Evolutionary conservation across 2,113 vertebrate genomes (phyloP).

Genomic region (Camelus bactrianus): DNA sequence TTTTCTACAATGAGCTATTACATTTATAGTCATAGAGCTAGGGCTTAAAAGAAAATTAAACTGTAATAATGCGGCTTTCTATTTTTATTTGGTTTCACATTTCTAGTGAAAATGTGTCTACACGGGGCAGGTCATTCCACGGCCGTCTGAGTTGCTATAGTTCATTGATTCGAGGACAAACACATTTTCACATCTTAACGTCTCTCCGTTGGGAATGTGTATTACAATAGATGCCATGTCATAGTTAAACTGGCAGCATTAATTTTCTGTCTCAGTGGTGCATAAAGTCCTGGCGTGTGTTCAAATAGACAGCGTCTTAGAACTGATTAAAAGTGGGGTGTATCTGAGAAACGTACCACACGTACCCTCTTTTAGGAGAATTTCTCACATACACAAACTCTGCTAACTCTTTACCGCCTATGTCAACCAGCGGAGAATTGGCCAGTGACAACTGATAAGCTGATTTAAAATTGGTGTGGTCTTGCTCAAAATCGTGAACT

Average conservation of each 20-base stretch:
- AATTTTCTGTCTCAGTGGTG: not conserved
- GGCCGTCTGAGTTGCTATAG: not conserved
- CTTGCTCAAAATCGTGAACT: not conserved
- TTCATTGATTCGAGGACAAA: not conserved
- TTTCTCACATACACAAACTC: not conserved
- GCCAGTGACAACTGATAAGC: not conserved
- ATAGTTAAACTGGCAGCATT: not conserved
- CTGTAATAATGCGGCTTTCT: not conserved
- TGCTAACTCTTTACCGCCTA: no score
- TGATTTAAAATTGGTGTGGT: not conserved
- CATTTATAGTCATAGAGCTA: not conserved
- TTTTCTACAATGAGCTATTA: conserved; percentile 38
- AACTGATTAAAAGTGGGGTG: not conserved
- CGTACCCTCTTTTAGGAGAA: not conserved
- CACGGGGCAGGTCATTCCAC: not conserved
- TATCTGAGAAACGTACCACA: not conserved
- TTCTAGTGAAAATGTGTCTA: not conserved
- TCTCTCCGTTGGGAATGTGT: not conserved
- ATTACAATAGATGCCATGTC: not conserved
- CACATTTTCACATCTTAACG: not conserved
- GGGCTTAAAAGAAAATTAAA: conserved; percentile 17
- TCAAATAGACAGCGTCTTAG: not conserved
- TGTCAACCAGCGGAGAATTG: not conserved
- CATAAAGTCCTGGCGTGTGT: not conserved
- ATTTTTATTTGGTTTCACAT: not conserved